A percentile compares a stretch with the other conserved stretches of the same genome.
Conservation (phyloP, 2,113 vertebrate species). For the Motacilla tschutschensis region DNA sequence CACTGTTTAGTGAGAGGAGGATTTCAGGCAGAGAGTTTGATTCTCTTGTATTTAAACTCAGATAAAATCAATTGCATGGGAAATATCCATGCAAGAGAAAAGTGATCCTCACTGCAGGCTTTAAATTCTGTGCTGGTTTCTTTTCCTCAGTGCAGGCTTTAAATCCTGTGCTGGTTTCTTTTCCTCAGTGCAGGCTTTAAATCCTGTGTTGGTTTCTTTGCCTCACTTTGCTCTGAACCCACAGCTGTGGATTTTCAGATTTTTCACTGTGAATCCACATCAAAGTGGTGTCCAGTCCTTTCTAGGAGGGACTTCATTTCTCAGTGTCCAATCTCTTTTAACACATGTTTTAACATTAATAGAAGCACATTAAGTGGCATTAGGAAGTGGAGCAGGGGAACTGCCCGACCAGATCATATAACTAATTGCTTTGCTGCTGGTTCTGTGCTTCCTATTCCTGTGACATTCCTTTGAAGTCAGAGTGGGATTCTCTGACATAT, state of each 20-base stretch:
- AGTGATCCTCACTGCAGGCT: neutral
- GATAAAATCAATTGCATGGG: neutral
- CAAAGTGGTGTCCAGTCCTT: neutral
- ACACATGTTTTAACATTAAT: conserved; percentile 9
- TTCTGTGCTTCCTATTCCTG: conserved; percentile 49
- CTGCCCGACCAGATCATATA: neutral
- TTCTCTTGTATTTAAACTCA: neutral
- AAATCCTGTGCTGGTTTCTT: neutral
- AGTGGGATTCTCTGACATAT: conserved; percentile 43
- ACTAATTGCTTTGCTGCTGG: conserved; percentile 43
- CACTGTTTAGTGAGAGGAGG: neutral
- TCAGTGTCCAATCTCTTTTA: neutral
- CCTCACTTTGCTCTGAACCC: neutral
- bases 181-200: neutral
- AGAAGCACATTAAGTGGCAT: conserved; percentile 7
- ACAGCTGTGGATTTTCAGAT: neutral
- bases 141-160: neutral
- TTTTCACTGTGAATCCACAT: neutral
- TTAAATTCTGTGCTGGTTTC: neutral
- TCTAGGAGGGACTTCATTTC: neutral
- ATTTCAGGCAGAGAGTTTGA: neutral
- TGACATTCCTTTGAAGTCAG: conserved; percentile 57
- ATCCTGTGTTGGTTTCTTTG: neutral
- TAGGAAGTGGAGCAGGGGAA: conserved; percentile 20
- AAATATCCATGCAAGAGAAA: neutral